phyloP scores from a whole-genome alignment of 2,113 vertebrate genomes.

The Trochalopteron elliotii region DNA sequence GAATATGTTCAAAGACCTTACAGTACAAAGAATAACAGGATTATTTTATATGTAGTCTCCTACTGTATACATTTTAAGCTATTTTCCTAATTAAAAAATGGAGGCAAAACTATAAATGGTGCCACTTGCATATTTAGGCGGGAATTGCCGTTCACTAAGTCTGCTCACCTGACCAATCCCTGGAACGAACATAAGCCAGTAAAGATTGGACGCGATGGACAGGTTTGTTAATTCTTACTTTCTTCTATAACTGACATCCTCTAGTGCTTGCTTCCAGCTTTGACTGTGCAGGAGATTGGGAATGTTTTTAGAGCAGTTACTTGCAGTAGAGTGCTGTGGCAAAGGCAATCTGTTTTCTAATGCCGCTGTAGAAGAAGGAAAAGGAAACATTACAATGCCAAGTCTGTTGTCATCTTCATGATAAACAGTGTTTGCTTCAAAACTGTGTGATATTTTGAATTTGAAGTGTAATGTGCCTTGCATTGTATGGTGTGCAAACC shows the following conservation, averaged over 20 bases:
- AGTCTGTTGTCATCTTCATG: background rate
- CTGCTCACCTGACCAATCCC: conserved; percentile 93
- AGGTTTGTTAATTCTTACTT: conserved; percentile 79
- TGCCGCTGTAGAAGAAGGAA: background rate
- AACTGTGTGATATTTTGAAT: background rate
- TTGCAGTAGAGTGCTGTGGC: background rate
- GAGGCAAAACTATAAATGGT: conserved; percentile 21
- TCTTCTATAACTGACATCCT: background rate
- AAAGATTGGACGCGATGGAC: conserved; percentile 97
- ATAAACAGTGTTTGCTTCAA: background rate
- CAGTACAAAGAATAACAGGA: background rate
- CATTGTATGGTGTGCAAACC: background rate
- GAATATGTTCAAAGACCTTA: background rate
- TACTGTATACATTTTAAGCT: background rate
- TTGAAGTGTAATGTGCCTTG: background rate
- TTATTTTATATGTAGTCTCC: background rate
- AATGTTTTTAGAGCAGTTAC: background rate
- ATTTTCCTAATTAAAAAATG: background rate
- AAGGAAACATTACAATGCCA: background rate
- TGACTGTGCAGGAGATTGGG: background rate
- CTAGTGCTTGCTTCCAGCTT: background rate
- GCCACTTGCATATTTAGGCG: conserved; percentile 78
- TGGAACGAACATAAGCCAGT: conserved; percentile 99
- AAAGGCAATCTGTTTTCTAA: background rate
- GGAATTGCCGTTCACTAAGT: conserved; percentile 96